A percentile compares a stretch with the other conserved stretches of the same genome.
phyloP scores from a whole-genome alignment of 2,888 invertebrate species.

The Bombylius discolor region DNA sequence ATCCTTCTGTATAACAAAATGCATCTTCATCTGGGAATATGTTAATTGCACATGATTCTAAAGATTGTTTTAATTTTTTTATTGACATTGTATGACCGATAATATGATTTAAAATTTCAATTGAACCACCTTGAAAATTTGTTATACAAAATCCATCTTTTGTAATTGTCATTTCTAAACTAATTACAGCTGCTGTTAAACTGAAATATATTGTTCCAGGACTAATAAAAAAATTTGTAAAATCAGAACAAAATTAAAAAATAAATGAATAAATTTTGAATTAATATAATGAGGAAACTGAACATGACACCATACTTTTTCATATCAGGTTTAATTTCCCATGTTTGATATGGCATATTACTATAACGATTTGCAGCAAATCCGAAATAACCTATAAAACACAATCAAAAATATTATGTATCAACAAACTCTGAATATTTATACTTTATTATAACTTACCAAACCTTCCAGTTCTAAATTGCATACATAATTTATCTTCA shows the following conservation, averaged over 20 bases:
- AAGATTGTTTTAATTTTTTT: constrained; percentile 26
- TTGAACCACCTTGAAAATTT: constrained; percentile 32
- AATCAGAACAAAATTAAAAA: not conserved
- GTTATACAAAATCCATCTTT: constrained; percentile 33
- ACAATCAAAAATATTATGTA: not conserved
- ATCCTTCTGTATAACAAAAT: constrained; percentile 53
- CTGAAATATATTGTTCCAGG: constrained; percentile 35
- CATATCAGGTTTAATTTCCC: constrained; percentile 64
- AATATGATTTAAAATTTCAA: constrained; percentile 28
- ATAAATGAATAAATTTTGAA: not conserved
- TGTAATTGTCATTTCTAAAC: constrained; percentile 42
- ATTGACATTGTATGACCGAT: constrained; percentile 28
- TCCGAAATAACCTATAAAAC: constrained; percentile 47
- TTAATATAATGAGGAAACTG: not conserved
- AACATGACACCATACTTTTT: constrained; percentile 34
- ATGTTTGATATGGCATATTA: constrained; percentile 74
- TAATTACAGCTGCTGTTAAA: constrained; percentile 44
- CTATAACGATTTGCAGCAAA: constrained; percentile 60
- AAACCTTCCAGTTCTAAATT: constrained; percentile 60
- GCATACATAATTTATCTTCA: constrained; percentile 66
- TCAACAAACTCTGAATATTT: not conserved
- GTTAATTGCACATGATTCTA: constrained; percentile 58
- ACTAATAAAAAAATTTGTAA: constrained; percentile 12
- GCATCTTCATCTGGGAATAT: constrained; percentile 71
- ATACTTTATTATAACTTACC: constrained; percentile 25